These are phyloP conservation scores for Lampris incognitus DNA, from an alignment of 2,113 vertebrate species.

Conservation along the genomic window DNA sequence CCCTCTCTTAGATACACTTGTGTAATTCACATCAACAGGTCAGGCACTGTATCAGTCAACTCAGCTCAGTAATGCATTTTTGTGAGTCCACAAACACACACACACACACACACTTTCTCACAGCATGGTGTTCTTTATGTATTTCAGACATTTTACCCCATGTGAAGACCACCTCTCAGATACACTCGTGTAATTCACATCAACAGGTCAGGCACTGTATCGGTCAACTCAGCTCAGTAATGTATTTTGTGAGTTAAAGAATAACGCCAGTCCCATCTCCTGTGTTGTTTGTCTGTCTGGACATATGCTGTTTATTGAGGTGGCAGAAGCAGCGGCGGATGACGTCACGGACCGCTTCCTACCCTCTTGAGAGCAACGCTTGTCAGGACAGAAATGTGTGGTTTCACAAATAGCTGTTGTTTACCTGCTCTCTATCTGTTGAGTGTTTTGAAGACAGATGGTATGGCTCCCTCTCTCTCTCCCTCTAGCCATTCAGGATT, in stretches of 20 bases:
- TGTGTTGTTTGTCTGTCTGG: conserved; percentile 32
- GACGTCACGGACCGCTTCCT: conserved; percentile 33
- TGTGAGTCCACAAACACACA: conserved; percentile 3
- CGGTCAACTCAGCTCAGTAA: conserved; percentile 37
- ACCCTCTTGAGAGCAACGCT: conserved; percentile 28
- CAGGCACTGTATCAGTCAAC: conserved; percentile 41
- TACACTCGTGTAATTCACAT: background rate
- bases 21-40: conserved; percentile 9
- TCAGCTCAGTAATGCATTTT: conserved; percentile 33
- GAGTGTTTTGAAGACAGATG: background rate
- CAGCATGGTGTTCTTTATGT: background rate
- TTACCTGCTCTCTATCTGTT: conserved; percentile 6
- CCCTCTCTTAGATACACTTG: background rate
- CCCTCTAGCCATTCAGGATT: background rate
- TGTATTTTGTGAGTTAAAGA: conserved; percentile 34
- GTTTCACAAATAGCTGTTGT: conserved; percentile 30
- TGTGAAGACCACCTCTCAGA: conserved; percentile 24
- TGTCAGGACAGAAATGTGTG: conserved; percentile 35
- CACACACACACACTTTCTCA: conserved; percentile 3
- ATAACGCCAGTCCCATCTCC: conserved; percentile 29
- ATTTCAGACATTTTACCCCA: conserved; percentile 15
- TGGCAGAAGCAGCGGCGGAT: background rate
- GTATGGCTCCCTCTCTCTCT: background rate
- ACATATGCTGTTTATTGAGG: conserved; percentile 20
- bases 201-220: conserved; percentile 37